Base-by-base conservation (phyloP, 2,113 vertebrate genomes). In the Centropus bengalensis region DNA sequence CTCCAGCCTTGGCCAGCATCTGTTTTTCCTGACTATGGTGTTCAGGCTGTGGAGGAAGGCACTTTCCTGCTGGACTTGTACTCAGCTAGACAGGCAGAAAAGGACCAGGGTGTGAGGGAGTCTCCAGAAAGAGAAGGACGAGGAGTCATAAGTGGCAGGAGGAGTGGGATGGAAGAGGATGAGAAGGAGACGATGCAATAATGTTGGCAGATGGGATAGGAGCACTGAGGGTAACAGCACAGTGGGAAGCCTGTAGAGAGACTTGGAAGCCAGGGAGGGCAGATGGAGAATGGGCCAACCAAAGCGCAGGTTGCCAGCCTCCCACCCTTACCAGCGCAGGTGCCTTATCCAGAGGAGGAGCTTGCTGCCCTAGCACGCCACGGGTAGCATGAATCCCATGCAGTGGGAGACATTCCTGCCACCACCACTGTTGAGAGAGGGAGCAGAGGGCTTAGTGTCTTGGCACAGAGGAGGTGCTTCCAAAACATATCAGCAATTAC, bases 401-500 rank as follows among this genome's bases (percentile, higher is more conserved):
- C 5, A 1, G 7, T 7, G 30, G 27, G 64, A 22, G 54, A 4
- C 59, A 51, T 40, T 66, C 33, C 70, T 56, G 68, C 33, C 49
- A 55, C 62, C 1, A 2, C 5, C 42, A 12, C 15, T 1, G 1
- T 84, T 49, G 30, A 0, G 0, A 33, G 79, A 44, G 4, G 1
- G 58, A 45, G 10, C 54, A 70, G 79, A 22, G 30, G 55, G 38
- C 44, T 63, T 14, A n/a, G 33, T 5, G 36, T 9, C 56, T 44
- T 63, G 75, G 66, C 86, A 60, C 3, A 22, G 60, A 95, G 69
- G 66, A 93, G 28, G 3, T 14, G 28, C 81, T 95, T 91, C 88
- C 79, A 58, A 92, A 97, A 91, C 54, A 15, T 24, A 74, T 45
- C 47, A 92, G 73, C 89, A 82, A 93, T 94, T 89, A 89, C 42